Percentiles rank a stretch among this genome's conserved stretches.
phyloP scores from a whole-genome alignment of 2,888 invertebrate species.

The Noctua pronuba region DNA sequence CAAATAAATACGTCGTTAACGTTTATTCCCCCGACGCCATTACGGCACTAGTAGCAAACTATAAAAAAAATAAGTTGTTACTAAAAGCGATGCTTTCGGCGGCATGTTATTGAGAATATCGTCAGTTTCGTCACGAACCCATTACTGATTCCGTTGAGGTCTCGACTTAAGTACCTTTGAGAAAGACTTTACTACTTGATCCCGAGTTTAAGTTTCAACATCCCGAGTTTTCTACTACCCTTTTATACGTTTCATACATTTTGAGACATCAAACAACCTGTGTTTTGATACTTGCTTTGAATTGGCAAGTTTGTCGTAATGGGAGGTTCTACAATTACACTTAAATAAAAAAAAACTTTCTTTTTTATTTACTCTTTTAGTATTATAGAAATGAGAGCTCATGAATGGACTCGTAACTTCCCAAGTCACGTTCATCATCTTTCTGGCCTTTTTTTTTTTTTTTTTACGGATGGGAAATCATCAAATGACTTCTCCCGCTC shows the following conservation, averaged over 20 bases:
- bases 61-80: slow-evolving; percentile 63
- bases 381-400: background rate
- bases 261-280: slow-evolving; percentile 38
- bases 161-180: slow-evolving; percentile 81
- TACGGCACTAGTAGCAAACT: slow-evolving; percentile 47
- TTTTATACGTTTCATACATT: slow-evolving; percentile 55
- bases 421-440: background rate
- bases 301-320: background rate
- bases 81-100: slow-evolving; percentile 58
- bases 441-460: too few relatives aligned
- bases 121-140: slow-evolving; percentile 82
- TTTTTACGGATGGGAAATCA: too few relatives aligned
- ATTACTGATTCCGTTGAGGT: slow-evolving; percentile 83
- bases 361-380: background rate
- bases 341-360: background rate
- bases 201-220: slow-evolving; percentile 74
- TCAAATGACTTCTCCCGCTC: too few relatives aligned
- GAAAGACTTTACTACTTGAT: slow-evolving; percentile 80
- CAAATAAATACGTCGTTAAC: slow-evolving; percentile 43
- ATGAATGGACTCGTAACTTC: background rate
- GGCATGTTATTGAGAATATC: slow-evolving; percentile 73
- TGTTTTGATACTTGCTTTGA: slow-evolving; percentile 29
- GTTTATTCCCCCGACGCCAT: slow-evolving; percentile 32
- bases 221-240: slow-evolving; percentile 52
- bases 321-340: background rate